These are phyloP conservation scores for Drosophila lacicola DNA, from an alignment of 2,888 invertebrate species.

Conservation along the genomic window DNA sequence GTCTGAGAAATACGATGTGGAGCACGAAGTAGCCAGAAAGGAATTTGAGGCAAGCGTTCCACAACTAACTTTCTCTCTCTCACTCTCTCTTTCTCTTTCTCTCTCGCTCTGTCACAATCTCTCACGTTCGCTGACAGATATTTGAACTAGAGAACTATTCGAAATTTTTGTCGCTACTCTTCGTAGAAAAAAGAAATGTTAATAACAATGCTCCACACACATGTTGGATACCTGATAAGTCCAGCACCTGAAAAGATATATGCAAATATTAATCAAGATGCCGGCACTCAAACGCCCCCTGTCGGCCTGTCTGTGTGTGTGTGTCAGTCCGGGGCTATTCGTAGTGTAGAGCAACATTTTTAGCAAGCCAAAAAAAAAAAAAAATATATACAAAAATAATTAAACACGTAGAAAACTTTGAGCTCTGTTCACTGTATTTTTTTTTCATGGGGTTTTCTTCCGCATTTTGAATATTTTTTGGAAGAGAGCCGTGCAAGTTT, in stretches of 20 bases:
- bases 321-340: constrained; percentile 40
- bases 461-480: constrained; percentile 29
- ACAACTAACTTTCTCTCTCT: constrained; percentile 35
- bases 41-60: constrained; percentile 94
- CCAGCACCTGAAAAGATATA: constrained; percentile 64
- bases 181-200: constrained; percentile 39
- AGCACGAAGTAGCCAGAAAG: constrained; percentile 97
- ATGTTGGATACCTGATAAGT: constrained; percentile 11
- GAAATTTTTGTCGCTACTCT: constrained; percentile 19
- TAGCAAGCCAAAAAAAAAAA: constrained; percentile 14
- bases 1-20: constrained; percentile 97
- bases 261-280: constrained; percentile 62
- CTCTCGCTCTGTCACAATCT: constrained; percentile 1
- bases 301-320: constrained; percentile 45
- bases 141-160: constrained; percentile 31
- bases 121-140: constrained; percentile 33
- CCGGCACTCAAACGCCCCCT: constrained; percentile 52
- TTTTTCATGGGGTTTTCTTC: constrained; percentile 16
- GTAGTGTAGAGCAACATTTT: constrained; percentile 28
- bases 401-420: constrained; percentile 15
- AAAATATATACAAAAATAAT: constrained; percentile 7
- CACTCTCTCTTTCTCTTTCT: constrained; percentile 7
- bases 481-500: constrained; percentile 59
- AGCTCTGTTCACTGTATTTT: constrained; percentile 24
- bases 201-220: constrained; percentile 44